Percentiles rank a stretch among this genome's conserved stretches.
Evolutionary conservation across 2,797 vertebrate genomes (phyloP).

Genomic region (Dromococcyx pavoninus): DNA sequence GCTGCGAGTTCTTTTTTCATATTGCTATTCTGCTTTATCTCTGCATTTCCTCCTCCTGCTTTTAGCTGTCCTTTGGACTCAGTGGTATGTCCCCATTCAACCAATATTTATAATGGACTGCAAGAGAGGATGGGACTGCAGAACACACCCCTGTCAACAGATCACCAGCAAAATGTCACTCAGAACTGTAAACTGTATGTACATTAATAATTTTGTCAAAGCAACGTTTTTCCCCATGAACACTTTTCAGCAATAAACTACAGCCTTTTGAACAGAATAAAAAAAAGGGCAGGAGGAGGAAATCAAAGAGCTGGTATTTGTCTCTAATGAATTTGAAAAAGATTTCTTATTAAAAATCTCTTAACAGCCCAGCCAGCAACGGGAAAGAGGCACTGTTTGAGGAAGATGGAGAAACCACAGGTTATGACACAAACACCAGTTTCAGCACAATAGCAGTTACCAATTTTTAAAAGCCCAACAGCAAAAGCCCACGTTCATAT

Average conservation of each 20-base stretch:
- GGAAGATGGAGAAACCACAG: accelerated
- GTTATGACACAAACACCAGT: background rate
- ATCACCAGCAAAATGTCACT: background rate
- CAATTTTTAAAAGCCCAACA: background rate
- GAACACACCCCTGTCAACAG: background rate
- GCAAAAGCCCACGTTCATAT: background rate
- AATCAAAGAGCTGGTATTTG: background rate
- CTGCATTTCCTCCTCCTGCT: background rate
- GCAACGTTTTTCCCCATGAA: background rate
- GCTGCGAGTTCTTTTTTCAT: accelerated
- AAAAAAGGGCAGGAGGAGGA: accelerated
- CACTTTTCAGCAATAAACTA: background rate
- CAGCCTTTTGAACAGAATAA: background rate
- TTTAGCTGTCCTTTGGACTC: background rate
- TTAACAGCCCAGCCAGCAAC: background rate
- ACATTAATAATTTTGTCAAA: background rate
- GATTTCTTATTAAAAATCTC: background rate
- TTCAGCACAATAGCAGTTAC: accelerated
- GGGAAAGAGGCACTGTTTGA: background rate
- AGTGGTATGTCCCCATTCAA: accelerated
- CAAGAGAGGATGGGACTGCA: background rate
- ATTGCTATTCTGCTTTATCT: background rate
- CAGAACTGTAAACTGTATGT: background rate
- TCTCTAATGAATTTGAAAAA: background rate
- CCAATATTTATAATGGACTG: accelerated